Conservation (phyloP, 2,797 vertebrate species). For the Cottoperca gobio region DNA sequence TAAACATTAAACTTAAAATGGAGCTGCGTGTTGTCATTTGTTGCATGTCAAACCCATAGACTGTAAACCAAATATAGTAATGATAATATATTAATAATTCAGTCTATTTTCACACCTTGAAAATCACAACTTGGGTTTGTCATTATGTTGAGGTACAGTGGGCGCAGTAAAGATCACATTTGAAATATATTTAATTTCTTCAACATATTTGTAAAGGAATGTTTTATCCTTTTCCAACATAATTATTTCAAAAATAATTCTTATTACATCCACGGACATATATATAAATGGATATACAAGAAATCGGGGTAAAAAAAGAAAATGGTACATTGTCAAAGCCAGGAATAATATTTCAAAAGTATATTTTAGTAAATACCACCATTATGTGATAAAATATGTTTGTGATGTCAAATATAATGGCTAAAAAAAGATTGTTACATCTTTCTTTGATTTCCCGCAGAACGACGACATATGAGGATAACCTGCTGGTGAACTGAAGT, state of each 20-base stretch:
- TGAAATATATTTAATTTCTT: background rate
- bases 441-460: constrained; percentile 61
- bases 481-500: constrained; percentile 84
- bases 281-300: too few species aligned
- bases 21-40: background rate
- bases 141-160: background rate
- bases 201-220: background rate
- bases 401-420: background rate
- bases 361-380: background rate
- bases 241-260: too few species aligned
- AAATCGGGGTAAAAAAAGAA: too few species aligned
- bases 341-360: too few species aligned
- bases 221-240: background rate
- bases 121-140: background rate
- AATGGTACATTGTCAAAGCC: too few species aligned
- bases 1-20: background rate
- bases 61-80: too few species aligned
- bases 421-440: background rate
- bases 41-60: background rate
- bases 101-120: background rate
- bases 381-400: background rate
- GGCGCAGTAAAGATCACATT: background rate
- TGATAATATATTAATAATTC: too few species aligned
- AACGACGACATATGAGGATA: constrained; percentile 86
- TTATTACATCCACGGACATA: too few species aligned